A percentile compares a stretch with the other conserved stretches of the same genome.
Conservation (phyloP, 2,113 vertebrate species). For the Chroicocephalus ridibundus region DNA sequence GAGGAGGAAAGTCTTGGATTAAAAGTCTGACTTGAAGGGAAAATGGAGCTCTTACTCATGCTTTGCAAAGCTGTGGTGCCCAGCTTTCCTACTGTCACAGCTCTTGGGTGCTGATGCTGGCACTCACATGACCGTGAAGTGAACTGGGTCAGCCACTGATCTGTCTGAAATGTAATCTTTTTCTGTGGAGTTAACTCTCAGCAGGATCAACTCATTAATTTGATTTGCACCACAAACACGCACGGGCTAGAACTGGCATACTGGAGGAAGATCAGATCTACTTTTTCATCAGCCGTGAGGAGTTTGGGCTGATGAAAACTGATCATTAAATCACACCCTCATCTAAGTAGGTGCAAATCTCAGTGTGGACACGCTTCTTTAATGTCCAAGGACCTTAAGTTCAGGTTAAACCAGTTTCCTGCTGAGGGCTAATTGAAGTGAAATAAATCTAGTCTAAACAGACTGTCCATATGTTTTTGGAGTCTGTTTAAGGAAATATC, state of each 20-base stretch:
- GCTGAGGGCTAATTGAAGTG: neutral
- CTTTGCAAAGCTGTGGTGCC: neutral
- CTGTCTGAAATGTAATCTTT: neutral
- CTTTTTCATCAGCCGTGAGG: neutral
- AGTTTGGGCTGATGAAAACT: neutral
- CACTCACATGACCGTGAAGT: neutral
- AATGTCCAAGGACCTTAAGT: conserved; percentile 7
- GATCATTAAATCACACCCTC: conserved; percentile 34
- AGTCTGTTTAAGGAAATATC: neutral
- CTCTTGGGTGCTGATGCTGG: neutral
- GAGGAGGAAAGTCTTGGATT: neutral
- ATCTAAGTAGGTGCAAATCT: conserved; percentile 55
- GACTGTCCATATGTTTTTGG: neutral
- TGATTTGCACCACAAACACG: neutral
- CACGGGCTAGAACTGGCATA: neutral
- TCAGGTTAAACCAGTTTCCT: conserved; percentile 10
- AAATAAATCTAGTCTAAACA: neutral
- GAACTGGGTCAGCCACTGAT: neutral
- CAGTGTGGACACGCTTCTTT: conserved; percentile 8
- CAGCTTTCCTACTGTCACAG: neutral
- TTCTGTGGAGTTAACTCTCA: neutral
- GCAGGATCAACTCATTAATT: neutral
- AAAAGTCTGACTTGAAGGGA: neutral
- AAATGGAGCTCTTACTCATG: neutral
- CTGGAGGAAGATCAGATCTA: neutral